Conservation (phyloP, 1,140 invertebrate species). For the Cardiocondyla obscurior region DNA sequence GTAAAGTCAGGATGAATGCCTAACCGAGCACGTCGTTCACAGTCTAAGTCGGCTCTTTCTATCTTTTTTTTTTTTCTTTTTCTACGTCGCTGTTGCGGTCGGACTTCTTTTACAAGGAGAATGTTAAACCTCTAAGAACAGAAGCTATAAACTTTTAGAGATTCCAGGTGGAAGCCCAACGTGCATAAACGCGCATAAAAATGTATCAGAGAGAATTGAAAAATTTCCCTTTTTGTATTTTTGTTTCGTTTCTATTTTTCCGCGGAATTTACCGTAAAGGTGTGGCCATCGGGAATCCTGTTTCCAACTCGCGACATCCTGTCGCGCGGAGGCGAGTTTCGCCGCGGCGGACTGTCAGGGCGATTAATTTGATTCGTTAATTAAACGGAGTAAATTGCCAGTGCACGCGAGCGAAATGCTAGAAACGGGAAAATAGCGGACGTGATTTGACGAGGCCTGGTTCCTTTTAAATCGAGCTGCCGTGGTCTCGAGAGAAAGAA, state of each 20-base stretch:
- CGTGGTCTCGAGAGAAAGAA: background rate
- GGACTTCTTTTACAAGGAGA: background rate
- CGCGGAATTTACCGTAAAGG: constrained; percentile 43
- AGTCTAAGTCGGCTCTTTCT: constrained; percentile 51
- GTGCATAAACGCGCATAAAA: background rate
- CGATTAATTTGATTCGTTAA: constrained; percentile 47
- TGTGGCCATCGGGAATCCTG: constrained; percentile 31
- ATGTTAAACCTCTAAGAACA: background rate
- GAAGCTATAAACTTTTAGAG: background rate
- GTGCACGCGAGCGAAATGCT: background rate
- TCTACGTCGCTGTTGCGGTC: constrained; percentile 22
- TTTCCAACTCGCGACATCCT: background rate
- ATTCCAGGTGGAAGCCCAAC: background rate
- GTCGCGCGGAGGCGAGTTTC: background rate
- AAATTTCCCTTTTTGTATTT: background rate
- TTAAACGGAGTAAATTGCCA: constrained; percentile 10
- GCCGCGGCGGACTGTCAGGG: background rate
- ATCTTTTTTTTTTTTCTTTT: constrained; percentile 8
- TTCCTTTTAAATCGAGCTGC: background rate
- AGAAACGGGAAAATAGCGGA: background rate
- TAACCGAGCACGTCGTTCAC: constrained; percentile 37
- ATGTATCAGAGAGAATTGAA: background rate
- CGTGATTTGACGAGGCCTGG: background rate
- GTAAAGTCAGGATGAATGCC: constrained; percentile 15
- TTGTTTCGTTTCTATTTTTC: background rate